Evolutionary conservation across 2,113 vertebrate species (phyloP), one percentile per base, ranked within the genome.

Genomic region (Caloenas nicobarica): DNA sequence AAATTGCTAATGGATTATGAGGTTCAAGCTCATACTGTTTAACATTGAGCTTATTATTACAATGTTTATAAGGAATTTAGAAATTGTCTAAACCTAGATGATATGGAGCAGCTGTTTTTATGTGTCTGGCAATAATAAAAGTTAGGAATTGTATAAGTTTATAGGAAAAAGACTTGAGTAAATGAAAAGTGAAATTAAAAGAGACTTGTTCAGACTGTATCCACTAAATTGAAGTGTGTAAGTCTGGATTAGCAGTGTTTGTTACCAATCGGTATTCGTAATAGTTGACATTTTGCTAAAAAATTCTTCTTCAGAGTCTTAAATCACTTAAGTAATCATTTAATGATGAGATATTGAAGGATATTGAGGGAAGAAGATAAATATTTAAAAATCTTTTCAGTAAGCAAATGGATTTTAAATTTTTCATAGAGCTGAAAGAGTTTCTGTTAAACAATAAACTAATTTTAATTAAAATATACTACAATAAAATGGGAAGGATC

Each of bases 171-270:
- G 29, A 6, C 54, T 93, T 92, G 28, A 73, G 72, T 88, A 93
- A 89, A 88, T 73, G 74, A 77, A 90, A 95, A 29, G 33, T 73
- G 56, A 93, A 89, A 96, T 95, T 89, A 92, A 93, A 96, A 91
- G 16, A 34, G 24, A 91, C 79, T 89, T 95, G 34, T 94, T 95
- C 90, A 87, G 66, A 51, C 61, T 65, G 42, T 81, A 87, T 85
- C 70, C 62, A 33, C 56, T 89, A 51, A 88, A 91, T 71, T 94
- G 81, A 81, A 95, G 66, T 53, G 33, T 91, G 25, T 93, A 79
- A 95, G 40, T 72, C 65, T 68, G 78, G 85, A 89, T 95, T 89
- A 95, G 34, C 60, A 29, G 25, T 93, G 48, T 95, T 92, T 93
- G 24, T 95, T 89, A 58, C 73, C 46, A 62, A 64, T 36, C 57